A percentile compares a stretch with the other conserved stretches of the same genome.
Conservation (phyloP, 2,113 vertebrate genomes). For the Hydrolagus affinis region DNA sequence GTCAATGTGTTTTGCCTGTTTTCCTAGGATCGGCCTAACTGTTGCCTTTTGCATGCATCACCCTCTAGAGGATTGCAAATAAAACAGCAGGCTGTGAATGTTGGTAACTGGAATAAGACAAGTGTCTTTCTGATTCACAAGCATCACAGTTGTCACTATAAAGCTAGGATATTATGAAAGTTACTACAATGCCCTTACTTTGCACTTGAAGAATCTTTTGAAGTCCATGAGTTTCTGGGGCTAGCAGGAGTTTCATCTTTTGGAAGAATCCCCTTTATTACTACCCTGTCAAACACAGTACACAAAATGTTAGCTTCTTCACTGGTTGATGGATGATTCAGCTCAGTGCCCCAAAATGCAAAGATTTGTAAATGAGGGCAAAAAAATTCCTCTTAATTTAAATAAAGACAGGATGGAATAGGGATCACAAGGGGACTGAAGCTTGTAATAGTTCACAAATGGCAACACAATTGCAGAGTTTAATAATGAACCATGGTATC, state of each 20-base stretch:
- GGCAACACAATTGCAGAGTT: too few relatives aligned
- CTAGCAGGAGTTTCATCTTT: background rate
- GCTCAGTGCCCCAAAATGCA: too few relatives aligned
- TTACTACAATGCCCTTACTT: background rate
- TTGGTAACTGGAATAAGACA: background rate
- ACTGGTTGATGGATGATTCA: too few relatives aligned
- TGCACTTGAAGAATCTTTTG: background rate
- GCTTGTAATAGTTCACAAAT: too few relatives aligned
- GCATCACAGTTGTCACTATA: too few relatives aligned
- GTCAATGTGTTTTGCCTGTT: background rate
- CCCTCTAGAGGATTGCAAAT: background rate
- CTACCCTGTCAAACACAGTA: background rate
- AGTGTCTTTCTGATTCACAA: background rate
- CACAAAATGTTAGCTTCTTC: background rate
- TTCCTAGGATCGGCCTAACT: background rate
- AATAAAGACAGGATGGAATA: too few relatives aligned
- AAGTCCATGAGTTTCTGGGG: background rate
- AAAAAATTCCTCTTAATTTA: too few relatives aligned
- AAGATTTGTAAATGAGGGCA: too few relatives aligned
- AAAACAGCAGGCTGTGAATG: background rate
- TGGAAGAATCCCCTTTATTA: background rate
- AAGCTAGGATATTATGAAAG: background rate
- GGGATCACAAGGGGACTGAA: too few relatives aligned
- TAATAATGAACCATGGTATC: too few relatives aligned
- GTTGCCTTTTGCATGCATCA: background rate